These are phyloP conservation scores for Corythornis madagascariensis DNA, from an alignment of 2,113 vertebrate species.

Conservation along the genomic window DNA sequence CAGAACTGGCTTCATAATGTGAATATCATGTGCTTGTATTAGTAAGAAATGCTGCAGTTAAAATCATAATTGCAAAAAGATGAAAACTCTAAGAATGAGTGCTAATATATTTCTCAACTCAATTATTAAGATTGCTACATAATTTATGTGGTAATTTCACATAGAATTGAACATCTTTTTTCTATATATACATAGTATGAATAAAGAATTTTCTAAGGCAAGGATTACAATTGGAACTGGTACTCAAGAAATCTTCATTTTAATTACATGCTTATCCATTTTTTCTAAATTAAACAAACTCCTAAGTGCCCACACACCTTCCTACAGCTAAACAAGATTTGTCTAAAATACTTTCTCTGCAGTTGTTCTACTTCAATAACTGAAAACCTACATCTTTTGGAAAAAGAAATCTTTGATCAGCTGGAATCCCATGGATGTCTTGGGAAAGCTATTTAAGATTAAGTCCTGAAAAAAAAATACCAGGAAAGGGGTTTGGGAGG, in stretches of 20 bases:
- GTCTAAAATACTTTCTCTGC: neutral
- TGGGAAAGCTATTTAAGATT: neutral
- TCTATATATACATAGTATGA: neutral
- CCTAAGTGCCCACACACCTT: neutral
- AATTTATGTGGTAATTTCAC: neutral
- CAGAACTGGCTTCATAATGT: neutral
- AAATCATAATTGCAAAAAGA: neutral
- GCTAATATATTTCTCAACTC: neutral
- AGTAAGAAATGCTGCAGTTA: neutral
- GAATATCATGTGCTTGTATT: neutral
- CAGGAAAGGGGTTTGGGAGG: neutral
- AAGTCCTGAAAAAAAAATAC: neutral
- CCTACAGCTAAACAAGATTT: neutral
- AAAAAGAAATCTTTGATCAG: neutral
- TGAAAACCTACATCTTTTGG: neutral
- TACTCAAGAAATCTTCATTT: neutral
- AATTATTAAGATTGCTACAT: neutral
- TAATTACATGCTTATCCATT: neutral
- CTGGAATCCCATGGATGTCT: neutral
- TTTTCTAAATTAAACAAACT: slow-evolving; percentile 26
- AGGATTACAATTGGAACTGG: neutral
- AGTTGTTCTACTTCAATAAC: neutral
- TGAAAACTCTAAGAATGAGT: neutral
- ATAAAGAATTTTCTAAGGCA: neutral
- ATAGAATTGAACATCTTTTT: neutral